A percentile compares a stretch with the other conserved stretches of the same genome.
These are phyloP conservation scores for Anhinga rufa DNA, from an alignment of 2,113 vertebrate genomes.

Conservation along the genomic window DNA sequence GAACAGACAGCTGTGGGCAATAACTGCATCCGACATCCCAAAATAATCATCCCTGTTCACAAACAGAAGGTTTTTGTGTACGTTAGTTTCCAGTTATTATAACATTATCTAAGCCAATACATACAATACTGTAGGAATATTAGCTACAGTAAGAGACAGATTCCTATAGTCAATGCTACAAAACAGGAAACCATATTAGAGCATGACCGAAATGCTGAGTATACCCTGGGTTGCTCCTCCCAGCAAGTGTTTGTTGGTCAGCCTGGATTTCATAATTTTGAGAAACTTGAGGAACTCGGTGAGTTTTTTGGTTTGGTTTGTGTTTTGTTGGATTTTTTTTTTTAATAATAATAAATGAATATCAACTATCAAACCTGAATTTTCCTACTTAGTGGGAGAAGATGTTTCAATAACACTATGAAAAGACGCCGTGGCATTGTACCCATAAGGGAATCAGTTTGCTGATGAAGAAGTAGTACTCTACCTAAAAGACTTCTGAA, in stretches of 20 bases:
- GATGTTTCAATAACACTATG: background rate
- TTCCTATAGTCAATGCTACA: background rate
- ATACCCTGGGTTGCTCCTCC: background rate
- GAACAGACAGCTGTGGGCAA: background rate
- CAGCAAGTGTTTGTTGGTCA: background rate
- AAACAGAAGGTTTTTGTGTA: background rate
- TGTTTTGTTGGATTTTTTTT: background rate
- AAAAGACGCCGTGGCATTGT: background rate
- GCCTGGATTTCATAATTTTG: background rate
- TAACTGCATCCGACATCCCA: background rate
- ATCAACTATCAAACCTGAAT: background rate
- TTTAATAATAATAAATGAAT: background rate
- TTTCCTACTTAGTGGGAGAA: background rate
- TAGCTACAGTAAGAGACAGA: background rate
- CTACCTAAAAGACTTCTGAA: background rate
- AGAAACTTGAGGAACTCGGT: background rate
- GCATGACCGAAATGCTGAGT: background rate
- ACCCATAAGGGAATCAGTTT: background rate
- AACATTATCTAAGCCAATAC: background rate
- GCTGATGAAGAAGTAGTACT: background rate
- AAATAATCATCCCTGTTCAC: background rate
- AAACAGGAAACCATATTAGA: background rate
- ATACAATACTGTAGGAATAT: background rate
- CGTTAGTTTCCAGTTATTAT: background rate
- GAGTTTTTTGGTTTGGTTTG: background rate